phyloP scores from a whole-genome alignment of 2,797 vertebrate species.

The Clarias laeviceps region DNA sequence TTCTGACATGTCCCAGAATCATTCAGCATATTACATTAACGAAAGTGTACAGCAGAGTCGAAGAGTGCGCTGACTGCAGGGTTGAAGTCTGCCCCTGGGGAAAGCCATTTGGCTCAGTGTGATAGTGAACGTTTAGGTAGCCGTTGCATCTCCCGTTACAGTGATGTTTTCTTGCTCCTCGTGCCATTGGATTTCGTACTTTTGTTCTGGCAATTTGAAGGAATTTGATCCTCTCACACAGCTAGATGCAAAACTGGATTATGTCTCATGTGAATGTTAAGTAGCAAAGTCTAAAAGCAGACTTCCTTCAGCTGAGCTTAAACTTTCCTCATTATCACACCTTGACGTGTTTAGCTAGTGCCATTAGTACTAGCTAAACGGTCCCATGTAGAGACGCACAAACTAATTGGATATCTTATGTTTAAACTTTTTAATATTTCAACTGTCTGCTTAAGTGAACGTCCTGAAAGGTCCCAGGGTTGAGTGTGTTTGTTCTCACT shows the following conservation, averaged over 20 bases:
- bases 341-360: constrained; percentile 3
- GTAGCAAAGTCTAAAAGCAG: background rate
- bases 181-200: background rate
- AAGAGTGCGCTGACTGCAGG: constrained; percentile 39
- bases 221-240: constrained; percentile 1
- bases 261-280: constrained; percentile 4
- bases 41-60: constrained; percentile 33
- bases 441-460: background rate
- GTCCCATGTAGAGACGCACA: constrained; percentile 18
- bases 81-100: constrained; percentile 29
- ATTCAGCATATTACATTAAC: constrained; percentile 52
- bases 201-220: background rate
- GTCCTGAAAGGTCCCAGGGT: constrained; percentile 27
- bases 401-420: constrained; percentile 4
- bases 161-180: constrained; percentile 1
- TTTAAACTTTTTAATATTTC: constrained; percentile 24
- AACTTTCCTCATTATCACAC: constrained; percentile 12
- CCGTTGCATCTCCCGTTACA: constrained; percentile 29
- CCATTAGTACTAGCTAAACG: background rate
- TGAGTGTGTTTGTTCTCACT: constrained; percentile 36
- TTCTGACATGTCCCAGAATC: constrained; percentile 55
- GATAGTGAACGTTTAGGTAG: constrained; percentile 41
- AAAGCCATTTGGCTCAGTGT: constrained; percentile 40
- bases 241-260: constrained; percentile 5
- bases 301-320: background rate